These are phyloP conservation scores for Indicator indicator DNA, from an alignment of 2,113 vertebrate genomes.

Conservation along the genomic window DNA sequence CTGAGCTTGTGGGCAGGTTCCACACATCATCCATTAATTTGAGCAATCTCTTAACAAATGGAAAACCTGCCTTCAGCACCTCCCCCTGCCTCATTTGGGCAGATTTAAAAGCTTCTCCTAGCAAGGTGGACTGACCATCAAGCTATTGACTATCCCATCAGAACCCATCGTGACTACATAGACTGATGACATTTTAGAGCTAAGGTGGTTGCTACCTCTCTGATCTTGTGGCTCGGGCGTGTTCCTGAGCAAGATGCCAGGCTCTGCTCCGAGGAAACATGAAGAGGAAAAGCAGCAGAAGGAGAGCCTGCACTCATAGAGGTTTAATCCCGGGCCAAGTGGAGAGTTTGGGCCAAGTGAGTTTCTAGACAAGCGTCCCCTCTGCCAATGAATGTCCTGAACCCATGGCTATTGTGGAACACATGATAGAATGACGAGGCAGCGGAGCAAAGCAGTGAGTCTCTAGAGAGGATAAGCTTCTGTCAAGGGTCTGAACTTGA, in stretches of 20 bases:
- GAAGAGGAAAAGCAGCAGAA: background rate
- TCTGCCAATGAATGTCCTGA: background rate
- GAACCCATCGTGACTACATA: background rate
- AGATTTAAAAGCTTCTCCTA: background rate
- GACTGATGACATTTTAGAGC: background rate
- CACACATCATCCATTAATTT: background rate
- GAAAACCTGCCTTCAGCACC: slow-evolving; percentile 28
- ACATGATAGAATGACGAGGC: background rate
- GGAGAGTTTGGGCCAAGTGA: background rate
- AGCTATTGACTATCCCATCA: background rate
- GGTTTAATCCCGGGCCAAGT: background rate
- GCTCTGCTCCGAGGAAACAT: background rate
- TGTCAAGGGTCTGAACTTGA: background rate
- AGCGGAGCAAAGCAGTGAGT: background rate
- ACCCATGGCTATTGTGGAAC: background rate
- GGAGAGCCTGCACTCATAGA: background rate
- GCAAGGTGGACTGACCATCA: background rate
- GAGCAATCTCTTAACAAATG: background rate
- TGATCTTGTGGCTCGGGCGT: background rate
- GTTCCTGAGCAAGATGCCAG: background rate
- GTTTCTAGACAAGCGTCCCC: background rate
- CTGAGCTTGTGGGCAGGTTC: slow-evolving; percentile 31
- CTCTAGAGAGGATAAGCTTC: background rate
- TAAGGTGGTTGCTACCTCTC: background rate
- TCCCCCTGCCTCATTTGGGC: background rate